A percentile compares a stretch with the other conserved stretches of the same genome.
phyloP scores from a whole-genome alignment of 1,140 invertebrate genomes.

The Drosophila repletoides region DNA sequence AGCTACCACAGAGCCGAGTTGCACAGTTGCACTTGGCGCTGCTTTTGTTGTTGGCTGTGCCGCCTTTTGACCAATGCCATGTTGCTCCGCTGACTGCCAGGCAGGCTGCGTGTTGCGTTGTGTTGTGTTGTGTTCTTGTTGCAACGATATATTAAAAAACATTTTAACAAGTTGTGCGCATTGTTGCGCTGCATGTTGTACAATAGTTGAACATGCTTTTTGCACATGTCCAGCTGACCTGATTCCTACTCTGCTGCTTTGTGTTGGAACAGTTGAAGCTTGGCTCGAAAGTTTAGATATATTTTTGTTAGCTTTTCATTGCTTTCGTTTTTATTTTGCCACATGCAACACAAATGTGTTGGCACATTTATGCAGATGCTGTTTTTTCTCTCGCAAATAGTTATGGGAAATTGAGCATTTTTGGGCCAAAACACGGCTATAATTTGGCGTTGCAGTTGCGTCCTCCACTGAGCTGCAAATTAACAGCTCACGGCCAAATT shows the following conservation, averaged over 20 bases:
- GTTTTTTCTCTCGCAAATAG: background rate
- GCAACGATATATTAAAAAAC: conserved; percentile 48
- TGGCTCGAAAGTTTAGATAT: conserved; percentile 17
- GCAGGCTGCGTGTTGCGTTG: conserved; percentile 35
- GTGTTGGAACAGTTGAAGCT: too few species aligned
- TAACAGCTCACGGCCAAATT: conserved; percentile 32
- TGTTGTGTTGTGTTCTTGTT: conserved; percentile 45
- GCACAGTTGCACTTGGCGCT: conserved; percentile 65
- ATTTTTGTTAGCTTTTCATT: conserved; percentile 28
- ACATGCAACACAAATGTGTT: conserved; percentile 13
- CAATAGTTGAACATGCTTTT: conserved; percentile 61
- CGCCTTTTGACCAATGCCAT: conserved; percentile 51
- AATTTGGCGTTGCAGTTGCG: background rate
- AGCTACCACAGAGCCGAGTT: conserved; percentile 1
- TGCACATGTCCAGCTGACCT: conserved; percentile 71
- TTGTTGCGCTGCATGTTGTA: conserved; percentile 59
- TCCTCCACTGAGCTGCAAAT: conserved; percentile 25
- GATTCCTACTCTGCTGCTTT: conserved; percentile 43
- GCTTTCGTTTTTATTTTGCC: conserved; percentile 8
- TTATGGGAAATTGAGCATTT: conserved; percentile 16
- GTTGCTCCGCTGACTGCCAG: conserved; percentile 23
- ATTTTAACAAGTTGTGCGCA: conserved; percentile 57
- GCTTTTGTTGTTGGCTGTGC: conserved; percentile 55
- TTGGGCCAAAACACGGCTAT: background rate
- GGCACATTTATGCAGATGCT: background rate